A percentile compares a stretch with the other conserved stretches of the same genome.
Evolutionary conservation across 2,888 invertebrate genomes (phyloP).

Genomic region (Drosophila rubida): DNA sequence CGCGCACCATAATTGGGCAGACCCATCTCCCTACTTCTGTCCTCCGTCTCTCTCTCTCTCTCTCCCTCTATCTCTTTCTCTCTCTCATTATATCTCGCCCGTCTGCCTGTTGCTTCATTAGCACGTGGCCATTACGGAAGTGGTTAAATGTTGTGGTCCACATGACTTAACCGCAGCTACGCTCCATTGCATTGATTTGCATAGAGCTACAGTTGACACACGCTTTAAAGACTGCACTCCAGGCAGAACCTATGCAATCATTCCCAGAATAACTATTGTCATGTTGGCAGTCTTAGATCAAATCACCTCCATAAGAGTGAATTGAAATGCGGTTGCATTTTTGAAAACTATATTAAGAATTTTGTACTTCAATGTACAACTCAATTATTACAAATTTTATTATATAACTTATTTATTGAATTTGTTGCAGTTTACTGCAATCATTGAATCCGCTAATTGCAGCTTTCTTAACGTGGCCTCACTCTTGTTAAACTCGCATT

Average conservation of each 20-base stretch:
- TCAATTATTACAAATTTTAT: no score
- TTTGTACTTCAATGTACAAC: no score
- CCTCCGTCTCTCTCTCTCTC: neutral
- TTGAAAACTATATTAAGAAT: no score
- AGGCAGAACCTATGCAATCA: neutral
- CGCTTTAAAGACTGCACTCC: neutral
- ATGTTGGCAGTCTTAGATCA: no score
- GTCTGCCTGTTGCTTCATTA: constrained; percentile 29
- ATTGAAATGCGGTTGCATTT: no score
- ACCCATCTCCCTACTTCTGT: neutral
- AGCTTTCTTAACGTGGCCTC: constrained; percentile 1
- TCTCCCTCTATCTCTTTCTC: neutral
- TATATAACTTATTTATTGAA: no score
- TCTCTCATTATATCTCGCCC: no score
- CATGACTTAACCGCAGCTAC: constrained; percentile 73
- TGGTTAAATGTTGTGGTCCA: constrained; percentile 69
- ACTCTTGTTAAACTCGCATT: constrained; percentile 56
- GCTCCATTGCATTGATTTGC: constrained; percentile 70
- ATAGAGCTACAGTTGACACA: constrained; percentile 51
- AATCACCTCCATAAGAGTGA: no score
- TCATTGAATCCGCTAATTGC: neutral
- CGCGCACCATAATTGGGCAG: constrained; percentile 22
- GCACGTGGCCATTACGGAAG: constrained; percentile 73
- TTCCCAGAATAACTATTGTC: neutral
- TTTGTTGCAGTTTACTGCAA: neutral